These are phyloP conservation scores for Papilio aristodemus DNA, from an alignment of 1,140 invertebrate genomes.

Conservation along the genomic window DNA sequence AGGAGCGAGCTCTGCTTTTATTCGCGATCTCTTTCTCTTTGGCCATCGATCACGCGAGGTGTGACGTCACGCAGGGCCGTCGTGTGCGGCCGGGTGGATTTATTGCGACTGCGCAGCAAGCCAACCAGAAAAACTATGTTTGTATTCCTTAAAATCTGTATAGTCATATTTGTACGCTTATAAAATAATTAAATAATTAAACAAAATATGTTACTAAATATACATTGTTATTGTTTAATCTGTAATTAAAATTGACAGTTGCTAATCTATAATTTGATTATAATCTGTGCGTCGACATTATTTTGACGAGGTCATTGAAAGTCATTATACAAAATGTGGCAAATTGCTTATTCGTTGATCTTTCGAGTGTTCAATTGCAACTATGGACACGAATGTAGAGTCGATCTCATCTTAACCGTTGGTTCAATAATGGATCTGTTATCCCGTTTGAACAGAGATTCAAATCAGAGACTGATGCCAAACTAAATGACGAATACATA, in stretches of 20 bases:
- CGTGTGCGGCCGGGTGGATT: slow-evolving; percentile 77
- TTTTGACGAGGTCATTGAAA: slow-evolving; percentile 37
- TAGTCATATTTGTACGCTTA: slow-evolving; percentile 20
- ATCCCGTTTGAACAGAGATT: slow-evolving; percentile 49
- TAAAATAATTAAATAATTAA: slow-evolving; percentile 3
- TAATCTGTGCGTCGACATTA: slow-evolving; percentile 20
- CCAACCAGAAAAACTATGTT: slow-evolving; percentile 66
- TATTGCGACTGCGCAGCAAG: slow-evolving; percentile 76
- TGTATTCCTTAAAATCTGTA: slow-evolving; percentile 42
- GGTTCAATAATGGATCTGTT: slow-evolving; percentile 63
- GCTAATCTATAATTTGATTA: slow-evolving; percentile 21
- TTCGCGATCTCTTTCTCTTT: slow-evolving; percentile 59
- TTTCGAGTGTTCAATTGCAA: slow-evolving; percentile 60
- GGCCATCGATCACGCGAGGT: slow-evolving; percentile 76
- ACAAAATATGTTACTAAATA: neutral
- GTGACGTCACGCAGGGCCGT: slow-evolving; percentile 79
- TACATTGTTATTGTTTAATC: slow-evolving; percentile 9
- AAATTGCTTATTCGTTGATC: slow-evolving; percentile 72
- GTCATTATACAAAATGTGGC: slow-evolving; percentile 63
- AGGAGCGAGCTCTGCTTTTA: slow-evolving; percentile 42
- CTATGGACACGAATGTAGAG: slow-evolving; percentile 68
- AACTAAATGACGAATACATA: slow-evolving; percentile 26
- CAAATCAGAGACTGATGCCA: slow-evolving; percentile 29
- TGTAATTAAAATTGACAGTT: slow-evolving; percentile 11
- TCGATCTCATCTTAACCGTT: slow-evolving; percentile 67